Evolutionary conservation across 2,888 invertebrate species (phyloP).

Genomic region (Pseudoips prasinana): DNA sequence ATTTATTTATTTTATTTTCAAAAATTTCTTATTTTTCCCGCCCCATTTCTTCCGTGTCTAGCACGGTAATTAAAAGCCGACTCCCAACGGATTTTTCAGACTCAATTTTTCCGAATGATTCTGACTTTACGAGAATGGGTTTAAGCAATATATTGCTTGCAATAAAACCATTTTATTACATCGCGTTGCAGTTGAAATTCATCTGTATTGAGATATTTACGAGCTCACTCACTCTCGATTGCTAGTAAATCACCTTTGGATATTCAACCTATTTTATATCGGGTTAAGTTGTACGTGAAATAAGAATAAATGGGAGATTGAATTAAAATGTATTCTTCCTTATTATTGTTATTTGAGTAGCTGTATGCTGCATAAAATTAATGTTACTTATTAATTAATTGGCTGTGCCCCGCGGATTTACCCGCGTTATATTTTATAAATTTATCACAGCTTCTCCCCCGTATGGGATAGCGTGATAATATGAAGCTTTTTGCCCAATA

Average conservation of each 20-base stretch:
- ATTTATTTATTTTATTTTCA: background rate
- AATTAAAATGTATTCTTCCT: no score
- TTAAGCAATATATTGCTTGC: background rate
- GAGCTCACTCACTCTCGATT: conserved; percentile 15
- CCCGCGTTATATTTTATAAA: no score
- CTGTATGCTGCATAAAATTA: no score
- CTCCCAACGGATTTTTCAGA: background rate
- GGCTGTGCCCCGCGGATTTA: no score
- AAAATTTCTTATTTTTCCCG: background rate
- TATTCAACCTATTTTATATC: no score
- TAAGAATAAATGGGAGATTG: no score
- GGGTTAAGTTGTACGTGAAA: no score
- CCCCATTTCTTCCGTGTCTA: background rate
- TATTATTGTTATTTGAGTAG: no score
- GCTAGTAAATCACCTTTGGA: conserved; percentile 23
- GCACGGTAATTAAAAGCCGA: background rate
- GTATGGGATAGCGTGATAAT: no score
- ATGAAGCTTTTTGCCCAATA: no score
- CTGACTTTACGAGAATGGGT: background rate
- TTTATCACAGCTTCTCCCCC: no score
- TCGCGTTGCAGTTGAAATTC: conserved; percentile 23
- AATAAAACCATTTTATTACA: conserved; percentile 28
- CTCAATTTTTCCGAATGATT: background rate
- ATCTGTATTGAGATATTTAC: conserved; percentile 18
- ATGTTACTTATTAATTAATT: no score